Base-by-base conservation (phyloP, 2,888 invertebrate genomes). In the Leptopilina syphax region DNA sequence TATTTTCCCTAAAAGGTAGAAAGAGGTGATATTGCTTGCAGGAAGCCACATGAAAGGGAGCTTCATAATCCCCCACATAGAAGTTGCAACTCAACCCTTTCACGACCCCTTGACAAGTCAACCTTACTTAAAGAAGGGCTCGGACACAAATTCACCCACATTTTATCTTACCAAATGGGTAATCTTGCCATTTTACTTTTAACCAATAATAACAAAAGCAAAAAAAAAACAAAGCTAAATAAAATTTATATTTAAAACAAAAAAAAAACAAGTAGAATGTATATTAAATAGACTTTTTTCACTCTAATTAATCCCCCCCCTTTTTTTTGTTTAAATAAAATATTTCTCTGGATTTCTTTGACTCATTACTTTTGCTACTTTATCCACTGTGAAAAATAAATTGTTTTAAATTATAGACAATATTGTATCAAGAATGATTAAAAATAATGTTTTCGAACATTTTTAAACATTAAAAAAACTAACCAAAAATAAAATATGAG, bases 21-120 rank as follows among this genome's bases (percentile, higher is more conserved):
- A 65, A 78, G 81, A 76, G 78, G 68, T 41, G 68, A 79, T 81
- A 81, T 81, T 78, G 76, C 81, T 67, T 77, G 60, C 65, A 77
- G 81, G 76, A 81, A 81, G 78, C 76, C 81, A 77, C 77, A 63
- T 77, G 68, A 73, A 78, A 81, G 78, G 77, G 76, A 76, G 70
- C 79, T 77, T 80, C 68, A 68, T 78, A 80, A 78, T 78, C 78
- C 70, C 24, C 65, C 24, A 70, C 24, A 68, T n/a, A 70, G 44
- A 77, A 65, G 70, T 81, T 80, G 73, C 66, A 60, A 78, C 76
- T 65, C 78, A 80, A 70, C 70, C 60, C 80, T 78, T 76, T 78
- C 78, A 78, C 57, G 73, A 73, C 73, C 73, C 68, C 76, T 60
- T 76, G 66, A 63, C 66, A 67, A 73, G 73, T 80, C 73, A 78